Conservation (phyloP, 2,888 invertebrate genomes). For the Nomada hirtipes region DNA sequence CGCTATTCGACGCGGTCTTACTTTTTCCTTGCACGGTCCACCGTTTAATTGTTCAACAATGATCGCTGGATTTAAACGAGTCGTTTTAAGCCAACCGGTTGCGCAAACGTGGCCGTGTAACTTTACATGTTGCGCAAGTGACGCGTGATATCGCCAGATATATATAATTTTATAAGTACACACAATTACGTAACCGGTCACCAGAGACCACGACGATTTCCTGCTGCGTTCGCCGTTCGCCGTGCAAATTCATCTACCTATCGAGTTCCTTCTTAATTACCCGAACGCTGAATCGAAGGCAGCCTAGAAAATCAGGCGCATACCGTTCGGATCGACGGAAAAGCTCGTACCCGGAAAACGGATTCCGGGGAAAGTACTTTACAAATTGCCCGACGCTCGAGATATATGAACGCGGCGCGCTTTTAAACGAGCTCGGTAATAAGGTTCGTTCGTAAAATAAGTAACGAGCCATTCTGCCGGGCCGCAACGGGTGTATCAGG, state of each 20-base stretch:
- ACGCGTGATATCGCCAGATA: slow-evolving; percentile 32
- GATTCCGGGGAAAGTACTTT: slow-evolving; percentile 30
- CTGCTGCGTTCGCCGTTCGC: slow-evolving; percentile 15
- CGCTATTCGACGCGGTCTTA: neutral
- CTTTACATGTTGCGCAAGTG: slow-evolving; percentile 33
- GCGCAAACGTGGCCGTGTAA: slow-evolving; percentile 27
- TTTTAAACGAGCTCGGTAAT: slow-evolving; percentile 52
- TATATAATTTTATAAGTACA: slow-evolving; percentile 46
- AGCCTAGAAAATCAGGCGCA: neutral
- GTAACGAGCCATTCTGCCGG: slow-evolving; percentile 56
- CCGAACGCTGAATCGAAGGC: neutral
- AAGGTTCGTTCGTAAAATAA: slow-evolving; percentile 59
- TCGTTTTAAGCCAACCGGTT: slow-evolving; percentile 18
- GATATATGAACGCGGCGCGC: slow-evolving; percentile 27
- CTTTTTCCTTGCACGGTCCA: neutral
- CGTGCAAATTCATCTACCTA: slow-evolving; percentile 9
- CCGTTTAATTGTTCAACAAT: slow-evolving; percentile 1
- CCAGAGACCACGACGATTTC: slow-evolving; percentile 40
- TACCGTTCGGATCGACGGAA: neutral
- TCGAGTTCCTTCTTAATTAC: slow-evolving; percentile 27
- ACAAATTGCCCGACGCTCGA: slow-evolving; percentile 23
- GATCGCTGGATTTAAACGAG: slow-evolving; percentile 19
- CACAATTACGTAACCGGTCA: slow-evolving; percentile 41
- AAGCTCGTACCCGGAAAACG: slow-evolving; percentile 26
- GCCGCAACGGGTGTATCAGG: slow-evolving; percentile 34